Conservation (phyloP, 2,888 invertebrate genomes). For the Meta bourneti region DNA sequence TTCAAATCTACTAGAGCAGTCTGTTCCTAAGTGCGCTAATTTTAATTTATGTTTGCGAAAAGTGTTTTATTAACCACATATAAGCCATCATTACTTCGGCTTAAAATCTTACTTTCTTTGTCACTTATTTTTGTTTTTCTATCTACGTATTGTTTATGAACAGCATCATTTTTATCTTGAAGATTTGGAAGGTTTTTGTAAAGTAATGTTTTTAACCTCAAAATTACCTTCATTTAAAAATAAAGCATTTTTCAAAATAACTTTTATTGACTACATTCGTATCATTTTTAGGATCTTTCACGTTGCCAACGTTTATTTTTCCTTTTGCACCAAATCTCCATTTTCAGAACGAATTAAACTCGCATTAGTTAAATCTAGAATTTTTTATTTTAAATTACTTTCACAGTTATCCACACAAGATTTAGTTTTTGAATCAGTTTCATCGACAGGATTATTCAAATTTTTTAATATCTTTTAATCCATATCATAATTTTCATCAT, state of each 20-base stretch:
- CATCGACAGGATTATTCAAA: not conserved
- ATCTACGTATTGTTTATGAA: not conserved
- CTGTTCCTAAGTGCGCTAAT: not conserved
- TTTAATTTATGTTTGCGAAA: not conserved
- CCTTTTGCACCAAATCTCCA: not conserved
- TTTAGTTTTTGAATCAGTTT: not conserved
- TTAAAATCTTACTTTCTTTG: not conserved
- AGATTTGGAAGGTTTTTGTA: not conserved
- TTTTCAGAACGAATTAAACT: not conserved
- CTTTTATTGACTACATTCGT: not conserved
- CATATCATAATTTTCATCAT: slow-evolving; percentile 31
- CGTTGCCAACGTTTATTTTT: not conserved
- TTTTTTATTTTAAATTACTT: not conserved
- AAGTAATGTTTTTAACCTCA: not conserved
- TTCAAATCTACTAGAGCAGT: not conserved
- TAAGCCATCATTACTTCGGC: not conserved
- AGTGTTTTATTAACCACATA: not conserved
- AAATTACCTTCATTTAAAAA: not conserved
- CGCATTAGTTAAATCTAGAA: not conserved
- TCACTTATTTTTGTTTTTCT: not conserved
- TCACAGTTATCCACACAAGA: not conserved
- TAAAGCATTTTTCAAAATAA: not conserved
- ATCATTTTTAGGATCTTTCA: not conserved
- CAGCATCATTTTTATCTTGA: not conserved
- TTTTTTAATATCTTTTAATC: not conserved